Evolutionary conservation across 1,140 invertebrate species (phyloP), one percentile per base, ranked within the genome.

Genomic region (Asobara japonica): DNA sequence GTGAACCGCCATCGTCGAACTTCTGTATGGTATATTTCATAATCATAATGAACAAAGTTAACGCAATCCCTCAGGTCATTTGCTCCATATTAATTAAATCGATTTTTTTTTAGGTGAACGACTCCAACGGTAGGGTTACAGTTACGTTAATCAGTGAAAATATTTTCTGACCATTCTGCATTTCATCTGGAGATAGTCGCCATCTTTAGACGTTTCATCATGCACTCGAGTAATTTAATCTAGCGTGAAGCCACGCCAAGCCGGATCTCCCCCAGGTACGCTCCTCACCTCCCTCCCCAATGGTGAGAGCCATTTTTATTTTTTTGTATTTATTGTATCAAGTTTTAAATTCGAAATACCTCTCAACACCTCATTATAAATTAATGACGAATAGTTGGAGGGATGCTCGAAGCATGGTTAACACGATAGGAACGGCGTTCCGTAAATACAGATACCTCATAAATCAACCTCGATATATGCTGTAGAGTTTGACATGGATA

Each of bases 241-340:
- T 62, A 62, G 27, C 60, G 60, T 62, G 60, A 62, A 62, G 60
- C 60, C 60, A 62, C 60, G 29, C 60, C 60, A 62, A 62, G 5
- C 60, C 29, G 25, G n/a, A 62, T 30, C 60, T 29, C 22, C 25
- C 16, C 29, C n/a, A 31, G 60, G 27, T 62, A 16, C n/a, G 18
- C 36, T 30, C 29, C 27, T 61, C 27, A n/a, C 25, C 60, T 18
- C 27, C 27, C 27, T 13, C 31, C 16, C 1, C 13, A 30, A n/a
- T n/a, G n/a, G n/a, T n/a, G n/a, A n/a, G n/a, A n/a, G n/a, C n/a
- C n/a, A n/a, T n/a, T 16, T 18, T 5, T 29, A 3, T n/a, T 0
- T 29, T 13, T 60, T 27, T 60, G 0, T 60, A 27, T 60, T 60
- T 60, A 25, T 60, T 60, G 5, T 18, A 45, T 45, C 41, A 45